Evolutionary conservation across 1,140 invertebrate species (phyloP).

Genomic region (Eupristina koningsbergeri): DNA sequence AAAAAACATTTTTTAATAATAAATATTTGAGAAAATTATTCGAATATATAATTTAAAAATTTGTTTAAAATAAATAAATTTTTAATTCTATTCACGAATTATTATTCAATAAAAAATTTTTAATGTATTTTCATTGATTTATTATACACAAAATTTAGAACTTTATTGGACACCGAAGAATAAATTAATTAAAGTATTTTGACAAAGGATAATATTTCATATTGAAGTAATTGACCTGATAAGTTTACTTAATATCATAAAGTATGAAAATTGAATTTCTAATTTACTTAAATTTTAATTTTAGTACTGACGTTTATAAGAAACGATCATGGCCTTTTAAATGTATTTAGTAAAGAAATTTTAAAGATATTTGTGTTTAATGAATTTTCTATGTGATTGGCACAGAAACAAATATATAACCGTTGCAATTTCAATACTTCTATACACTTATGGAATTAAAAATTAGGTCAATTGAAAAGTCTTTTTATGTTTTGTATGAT

Average conservation of each 20-base stretch:
- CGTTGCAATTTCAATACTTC: neutral
- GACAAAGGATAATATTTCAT: too few species aligned
- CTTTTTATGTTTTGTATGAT: neutral
- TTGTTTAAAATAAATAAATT: too few species aligned
- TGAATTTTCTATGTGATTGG: neutral
- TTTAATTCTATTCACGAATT: too few species aligned
- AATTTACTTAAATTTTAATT: conserved; percentile 17
- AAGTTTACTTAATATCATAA: neutral
- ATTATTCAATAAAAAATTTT: too few species aligned
- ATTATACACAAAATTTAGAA: too few species aligned
- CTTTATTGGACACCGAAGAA: too few species aligned
- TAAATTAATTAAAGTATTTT: too few species aligned
- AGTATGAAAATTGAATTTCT: neutral
- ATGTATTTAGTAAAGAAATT: neutral
- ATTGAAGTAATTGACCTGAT: neutral
- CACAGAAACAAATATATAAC: neutral
- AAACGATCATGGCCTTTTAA: neutral
- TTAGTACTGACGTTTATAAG: neutral
- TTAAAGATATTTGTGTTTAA: neutral
- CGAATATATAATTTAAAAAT: too few species aligned
- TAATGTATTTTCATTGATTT: too few species aligned
- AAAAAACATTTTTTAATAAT: too few species aligned
- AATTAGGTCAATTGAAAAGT: conserved; percentile 39
- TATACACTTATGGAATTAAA: neutral
- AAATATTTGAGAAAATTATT: too few species aligned